A percentile compares a stretch with the other conserved stretches of the same genome.
phyloP scores from a whole-genome alignment of 2,888 invertebrate species.

The Tineola bisselliella region DNA sequence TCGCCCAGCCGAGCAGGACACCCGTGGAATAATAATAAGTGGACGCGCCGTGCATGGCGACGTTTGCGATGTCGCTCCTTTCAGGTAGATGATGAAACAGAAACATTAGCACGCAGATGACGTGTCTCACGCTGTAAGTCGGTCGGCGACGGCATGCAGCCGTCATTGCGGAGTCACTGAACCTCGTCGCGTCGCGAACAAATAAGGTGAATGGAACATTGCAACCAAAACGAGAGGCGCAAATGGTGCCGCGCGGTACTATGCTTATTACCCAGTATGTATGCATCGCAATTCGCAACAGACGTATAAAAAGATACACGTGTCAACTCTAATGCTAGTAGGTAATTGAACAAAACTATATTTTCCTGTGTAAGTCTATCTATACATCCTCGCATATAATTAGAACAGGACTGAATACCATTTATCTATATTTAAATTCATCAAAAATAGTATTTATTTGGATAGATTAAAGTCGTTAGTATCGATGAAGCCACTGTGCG shows the following conservation, averaged over 20 bases:
- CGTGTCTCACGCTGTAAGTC: slow-evolving; percentile 50
- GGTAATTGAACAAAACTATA: too few relatives aligned
- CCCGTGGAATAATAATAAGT: slow-evolving; percentile 54
- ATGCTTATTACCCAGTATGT: not conserved
- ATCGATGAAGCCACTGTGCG: not conserved
- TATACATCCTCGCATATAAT: too few relatives aligned
- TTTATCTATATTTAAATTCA: not conserved
- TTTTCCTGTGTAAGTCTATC: too few relatives aligned
- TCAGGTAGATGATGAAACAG: slow-evolving; percentile 42
- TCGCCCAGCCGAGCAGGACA: slow-evolving; percentile 40
- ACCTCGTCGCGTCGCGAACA: slow-evolving; percentile 50
- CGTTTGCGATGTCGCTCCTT: slow-evolving; percentile 23
- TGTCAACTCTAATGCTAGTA: not conserved
- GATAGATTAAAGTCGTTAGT: too few relatives aligned
- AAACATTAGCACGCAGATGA: slow-evolving; percentile 56
- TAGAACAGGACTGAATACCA: not conserved
- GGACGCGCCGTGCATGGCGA: slow-evolving; percentile 25
- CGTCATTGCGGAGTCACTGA: slow-evolving; percentile 48
- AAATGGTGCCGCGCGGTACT: slow-evolving; percentile 11
- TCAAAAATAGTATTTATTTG: not conserved
- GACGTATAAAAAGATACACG: not conserved
- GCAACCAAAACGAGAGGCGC: slow-evolving; percentile 48
- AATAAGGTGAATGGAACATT: slow-evolving; percentile 66
- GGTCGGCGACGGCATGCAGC: slow-evolving; percentile 27
- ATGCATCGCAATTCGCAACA: not conserved